phyloP scores from a whole-genome alignment of 2,888 invertebrate species.

The Dicycla oo region DNA sequence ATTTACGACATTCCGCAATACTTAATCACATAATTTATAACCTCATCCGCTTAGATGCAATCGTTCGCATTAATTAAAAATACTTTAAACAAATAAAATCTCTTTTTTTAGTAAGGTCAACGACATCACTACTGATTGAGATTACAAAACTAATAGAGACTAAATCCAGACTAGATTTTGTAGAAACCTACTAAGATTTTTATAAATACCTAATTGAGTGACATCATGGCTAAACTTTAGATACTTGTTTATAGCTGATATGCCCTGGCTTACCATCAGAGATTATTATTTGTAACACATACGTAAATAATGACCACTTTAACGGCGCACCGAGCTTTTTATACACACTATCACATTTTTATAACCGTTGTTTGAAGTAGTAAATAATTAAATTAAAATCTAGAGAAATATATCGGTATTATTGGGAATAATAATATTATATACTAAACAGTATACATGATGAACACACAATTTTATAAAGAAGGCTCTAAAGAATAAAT shows the following conservation, averaged over 20 bases:
- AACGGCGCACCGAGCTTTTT: too few species aligned
- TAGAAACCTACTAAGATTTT: slow-evolving; percentile 5
- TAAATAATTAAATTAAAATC: too few species aligned
- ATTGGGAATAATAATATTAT: too few species aligned
- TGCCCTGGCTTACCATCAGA: background rate
- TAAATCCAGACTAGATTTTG: slow-evolving; percentile 25
- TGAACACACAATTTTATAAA: too few species aligned
- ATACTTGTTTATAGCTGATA: background rate
- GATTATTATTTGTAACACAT: background rate
- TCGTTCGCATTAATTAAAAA: slow-evolving; percentile 53
- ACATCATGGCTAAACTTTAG: background rate
- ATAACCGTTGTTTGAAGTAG: too few species aligned
- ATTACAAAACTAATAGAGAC: slow-evolving; percentile 8
- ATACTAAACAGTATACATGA: too few species aligned
- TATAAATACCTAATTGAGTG: background rate
- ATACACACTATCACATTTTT: too few species aligned
- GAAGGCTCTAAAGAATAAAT: too few species aligned
- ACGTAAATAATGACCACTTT: too few species aligned
- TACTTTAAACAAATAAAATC: slow-evolving; percentile 51
- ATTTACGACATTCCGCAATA: slow-evolving; percentile 29
- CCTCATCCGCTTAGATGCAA: slow-evolving; percentile 54
- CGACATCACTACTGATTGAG: slow-evolving; percentile 35
- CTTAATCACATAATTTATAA: slow-evolving; percentile 44
- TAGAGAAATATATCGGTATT: too few species aligned
- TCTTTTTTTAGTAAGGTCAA: slow-evolving; percentile 29